phyloP scores from a whole-genome alignment of 2,888 invertebrate genomes.

The Rhyacophila evoluta region DNA sequence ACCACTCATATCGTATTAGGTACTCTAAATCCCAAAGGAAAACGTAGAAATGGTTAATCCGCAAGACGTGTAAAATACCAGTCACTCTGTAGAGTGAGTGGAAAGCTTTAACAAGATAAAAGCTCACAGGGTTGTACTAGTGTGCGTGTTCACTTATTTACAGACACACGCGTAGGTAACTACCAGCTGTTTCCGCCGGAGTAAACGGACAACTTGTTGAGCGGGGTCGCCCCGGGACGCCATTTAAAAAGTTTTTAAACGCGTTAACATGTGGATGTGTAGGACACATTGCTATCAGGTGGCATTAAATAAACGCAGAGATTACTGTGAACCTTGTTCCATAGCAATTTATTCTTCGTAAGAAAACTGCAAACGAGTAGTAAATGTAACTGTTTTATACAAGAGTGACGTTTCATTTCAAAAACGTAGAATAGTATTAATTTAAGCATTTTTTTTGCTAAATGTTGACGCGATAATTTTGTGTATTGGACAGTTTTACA shows the following conservation, averaged over 20 bases:
- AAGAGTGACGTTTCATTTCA: no score
- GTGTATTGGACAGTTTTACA: no score
- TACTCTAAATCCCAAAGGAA: no score
- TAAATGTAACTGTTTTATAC: no score
- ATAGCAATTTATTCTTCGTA: no score
- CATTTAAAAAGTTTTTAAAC: background rate
- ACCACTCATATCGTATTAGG: no score
- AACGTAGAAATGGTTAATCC: no score
- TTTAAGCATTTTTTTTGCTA: no score
- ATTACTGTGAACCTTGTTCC: no score
- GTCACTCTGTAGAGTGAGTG: background rate
- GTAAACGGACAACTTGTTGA: constrained; percentile 24
- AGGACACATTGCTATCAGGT: background rate
- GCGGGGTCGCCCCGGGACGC: background rate
- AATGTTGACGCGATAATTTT: no score
- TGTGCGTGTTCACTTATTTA: background rate
- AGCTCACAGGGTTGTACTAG: background rate
- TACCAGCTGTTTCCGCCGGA: constrained; percentile 14
- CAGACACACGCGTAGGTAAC: background rate
- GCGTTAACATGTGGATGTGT: background rate
- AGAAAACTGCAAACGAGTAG: no score
- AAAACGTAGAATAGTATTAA: no score
- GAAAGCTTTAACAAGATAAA: constrained; percentile 3
- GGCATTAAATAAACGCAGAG: background rate
- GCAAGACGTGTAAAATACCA: background rate